Percentiles rank a stretch among this genome's conserved stretches.
These are phyloP conservation scores for Varroa destructor DNA, from an alignment of 1,140 invertebrate species.

Conservation along the genomic window DNA sequence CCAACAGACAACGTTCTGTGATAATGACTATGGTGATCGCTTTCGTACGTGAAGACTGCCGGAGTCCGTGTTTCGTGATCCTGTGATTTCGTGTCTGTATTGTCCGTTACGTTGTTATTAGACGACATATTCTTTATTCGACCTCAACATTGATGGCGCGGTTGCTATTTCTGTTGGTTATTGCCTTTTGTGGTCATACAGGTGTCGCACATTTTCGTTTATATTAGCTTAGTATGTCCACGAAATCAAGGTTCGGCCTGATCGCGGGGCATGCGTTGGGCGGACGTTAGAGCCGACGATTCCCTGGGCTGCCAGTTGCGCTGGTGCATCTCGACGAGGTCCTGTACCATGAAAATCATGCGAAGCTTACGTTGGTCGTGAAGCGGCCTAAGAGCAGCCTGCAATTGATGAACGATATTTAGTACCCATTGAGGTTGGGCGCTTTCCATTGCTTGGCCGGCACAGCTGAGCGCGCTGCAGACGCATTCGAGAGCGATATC, in stretches of 20 bases:
- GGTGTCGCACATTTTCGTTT: too few relatives aligned
- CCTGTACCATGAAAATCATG: conserved; percentile 19
- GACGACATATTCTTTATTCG: too few relatives aligned
- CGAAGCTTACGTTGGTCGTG: conserved; percentile 17
- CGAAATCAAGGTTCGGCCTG: conserved; percentile 13
- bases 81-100: too few relatives aligned
- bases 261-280: not conserved
- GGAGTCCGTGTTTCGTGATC: too few relatives aligned
- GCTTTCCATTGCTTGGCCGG: conserved; percentile 8
- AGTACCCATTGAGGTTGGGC: conserved; percentile 6
- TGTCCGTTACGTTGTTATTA: too few relatives aligned
- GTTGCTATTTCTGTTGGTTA: too few relatives aligned
- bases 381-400: conserved; percentile 3
- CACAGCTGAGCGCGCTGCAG: conserved; percentile 8
- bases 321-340: conserved; percentile 26
- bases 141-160: too few relatives aligned
- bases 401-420: not conserved
- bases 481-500: conserved; percentile 17
- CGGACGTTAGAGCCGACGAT: not conserved
- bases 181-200: too few relatives aligned
- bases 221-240: too few relatives aligned
- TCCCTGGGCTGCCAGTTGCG: conserved; percentile 23
- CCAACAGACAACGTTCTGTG: too few relatives aligned
- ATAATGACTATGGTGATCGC: too few relatives aligned
- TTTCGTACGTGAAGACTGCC: too few relatives aligned